Evolutionary conservation across 2,113 vertebrate genomes (phyloP), one percentile per base, ranked within the genome.

Genomic region (Leucoraja erinaceus): DNA sequence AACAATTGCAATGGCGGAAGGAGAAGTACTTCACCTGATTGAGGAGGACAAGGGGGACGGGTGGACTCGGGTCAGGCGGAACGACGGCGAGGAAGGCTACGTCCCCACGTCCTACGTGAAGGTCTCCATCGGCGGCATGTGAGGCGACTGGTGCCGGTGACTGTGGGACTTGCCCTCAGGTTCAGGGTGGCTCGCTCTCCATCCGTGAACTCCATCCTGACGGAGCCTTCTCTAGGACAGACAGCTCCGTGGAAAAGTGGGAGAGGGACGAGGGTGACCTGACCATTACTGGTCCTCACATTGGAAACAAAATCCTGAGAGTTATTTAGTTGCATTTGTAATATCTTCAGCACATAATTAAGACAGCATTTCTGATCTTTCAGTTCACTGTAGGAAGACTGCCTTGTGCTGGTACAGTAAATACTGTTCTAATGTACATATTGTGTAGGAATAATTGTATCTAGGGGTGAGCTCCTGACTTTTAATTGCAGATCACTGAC

Each of bases 41-140:
- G 98, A 98, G 94, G 97, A 98, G 92, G 98, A 98, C 95, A 98
- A 98, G 93, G 98, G 98, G 0, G 98, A 98, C 0, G 98, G 98
- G 56, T 98, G 98, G 98, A 98, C 98, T 4, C 96, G 98, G 0
- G 97, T 98, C 56, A 95, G 97, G 18, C 94, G 97, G 93, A 96
- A 93, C 95, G 97, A 98, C 75, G 97, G 97, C 0, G 97, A 97
- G 0, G 98, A 98, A 93, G 98, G 98, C 93, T 98, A 98, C 47
- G 97, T 98, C 88, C 98, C 98, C 75, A 98, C 98, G 16, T 98
- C 98, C 93, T 98, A 98, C 77, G 97, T 98, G 94, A 96, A 95
- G 22, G 96, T 98, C 94, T 94, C 93, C 0, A 95, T 97, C 78
- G 96, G 95, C 94, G 95, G 96, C 94, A 78, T 76, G 72, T 88